These are phyloP conservation scores for Centropus unirufus DNA, from an alignment of 2,113 vertebrate genomes.

Conservation along the genomic window DNA sequence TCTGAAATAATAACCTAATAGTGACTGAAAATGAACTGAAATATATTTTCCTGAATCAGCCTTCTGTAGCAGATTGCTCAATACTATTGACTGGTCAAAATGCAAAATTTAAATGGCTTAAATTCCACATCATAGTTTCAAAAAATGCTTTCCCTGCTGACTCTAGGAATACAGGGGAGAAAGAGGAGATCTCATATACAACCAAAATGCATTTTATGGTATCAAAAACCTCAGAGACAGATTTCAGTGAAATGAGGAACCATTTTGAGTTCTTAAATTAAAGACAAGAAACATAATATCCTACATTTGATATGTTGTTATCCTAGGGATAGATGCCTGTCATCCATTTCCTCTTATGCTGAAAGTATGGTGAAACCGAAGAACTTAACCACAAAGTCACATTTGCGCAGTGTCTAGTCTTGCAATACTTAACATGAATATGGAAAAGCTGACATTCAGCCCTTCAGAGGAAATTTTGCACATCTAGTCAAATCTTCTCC, in stretches of 20 bases:
- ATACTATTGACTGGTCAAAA: conserved; percentile 32
- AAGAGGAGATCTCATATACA: neutral
- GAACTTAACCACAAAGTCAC: neutral
- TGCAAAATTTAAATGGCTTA: conserved; percentile 10
- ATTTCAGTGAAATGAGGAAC: neutral
- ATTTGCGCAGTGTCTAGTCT: neutral
- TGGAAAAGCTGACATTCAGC: neutral
- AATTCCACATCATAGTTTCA: neutral
- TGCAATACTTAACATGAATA: neutral
- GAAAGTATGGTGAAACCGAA: neutral
- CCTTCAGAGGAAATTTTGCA: neutral
- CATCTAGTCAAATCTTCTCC: neutral
- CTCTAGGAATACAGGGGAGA: neutral
- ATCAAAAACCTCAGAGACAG: neutral
- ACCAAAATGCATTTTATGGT: neutral
- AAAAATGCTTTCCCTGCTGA: neutral
- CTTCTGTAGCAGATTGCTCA: neutral
- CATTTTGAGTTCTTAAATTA: conserved; percentile 12
- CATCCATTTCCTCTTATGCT: neutral
- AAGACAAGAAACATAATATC: conserved; percentile 26
- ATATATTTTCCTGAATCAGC: conserved; percentile 10
- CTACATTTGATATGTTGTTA: neutral
- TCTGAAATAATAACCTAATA: neutral
- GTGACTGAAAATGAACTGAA: neutral
- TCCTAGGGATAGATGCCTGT: neutral